Conservation (phyloP, 2,888 invertebrate genomes). For the Ormyrus nitidulus region DNA sequence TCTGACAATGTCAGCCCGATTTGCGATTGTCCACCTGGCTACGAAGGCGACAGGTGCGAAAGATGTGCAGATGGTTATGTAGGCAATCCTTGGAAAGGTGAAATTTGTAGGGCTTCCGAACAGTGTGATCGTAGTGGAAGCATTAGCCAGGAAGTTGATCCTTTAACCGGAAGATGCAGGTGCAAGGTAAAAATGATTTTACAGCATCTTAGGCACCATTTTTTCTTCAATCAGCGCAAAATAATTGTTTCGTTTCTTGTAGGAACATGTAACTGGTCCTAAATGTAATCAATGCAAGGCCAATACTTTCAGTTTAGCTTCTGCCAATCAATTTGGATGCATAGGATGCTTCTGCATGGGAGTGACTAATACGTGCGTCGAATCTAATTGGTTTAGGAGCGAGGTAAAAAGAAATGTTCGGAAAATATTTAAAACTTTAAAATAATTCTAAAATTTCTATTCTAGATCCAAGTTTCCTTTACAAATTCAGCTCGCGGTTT, state of each 20-base stretch:
- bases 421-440: background rate
- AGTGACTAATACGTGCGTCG: slow-evolving; percentile 86
- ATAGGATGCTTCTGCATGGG: slow-evolving; percentile 98
- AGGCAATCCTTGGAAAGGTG: slow-evolving; percentile 89
- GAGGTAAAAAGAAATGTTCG: slow-evolving; percentile 75
- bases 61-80: slow-evolving; percentile 86
- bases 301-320: slow-evolving; percentile 89
- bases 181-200: slow-evolving; percentile 81
- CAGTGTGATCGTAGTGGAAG: slow-evolving; percentile 87
- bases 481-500: slow-evolving; percentile 78
- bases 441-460: slow-evolving; percentile 35
- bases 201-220: slow-evolving; percentile 13
- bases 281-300: slow-evolving; percentile 91
- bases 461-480: slow-evolving; percentile 77
- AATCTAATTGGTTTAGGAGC: slow-evolving; percentile 86
- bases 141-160: slow-evolving; percentile 75
- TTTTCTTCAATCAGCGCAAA: no score
- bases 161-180: slow-evolving; percentile 79
- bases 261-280: slow-evolving; percentile 85
- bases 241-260: slow-evolving; percentile 29
- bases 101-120: slow-evolving; percentile 80
- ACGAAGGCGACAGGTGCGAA: slow-evolving; percentile 86
- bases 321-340: slow-evolving; percentile 90
- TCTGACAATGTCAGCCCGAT: slow-evolving; percentile 83
- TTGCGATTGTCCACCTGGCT: slow-evolving; percentile 90